A percentile compares a stretch with the other conserved stretches of the same genome.
Conservation (phyloP, 2,113 vertebrate species). For the Bubo scandiacus region DNA sequence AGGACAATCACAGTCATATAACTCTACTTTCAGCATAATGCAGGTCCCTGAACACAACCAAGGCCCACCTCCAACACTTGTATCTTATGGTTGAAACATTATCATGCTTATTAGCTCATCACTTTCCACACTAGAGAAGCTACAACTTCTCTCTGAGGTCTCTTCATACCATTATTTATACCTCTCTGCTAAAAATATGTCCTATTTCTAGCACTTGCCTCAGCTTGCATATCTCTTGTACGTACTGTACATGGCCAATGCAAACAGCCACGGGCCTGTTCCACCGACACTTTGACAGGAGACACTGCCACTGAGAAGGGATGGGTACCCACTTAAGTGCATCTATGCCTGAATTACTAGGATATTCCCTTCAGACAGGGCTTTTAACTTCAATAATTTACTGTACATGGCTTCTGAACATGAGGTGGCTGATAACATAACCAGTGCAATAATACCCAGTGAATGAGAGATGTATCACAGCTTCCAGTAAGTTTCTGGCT, state of each 20-base stretch:
- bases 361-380: background rate
- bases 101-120: background rate
- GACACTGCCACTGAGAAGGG: background rate
- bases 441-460: background rate
- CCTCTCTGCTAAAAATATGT: background rate
- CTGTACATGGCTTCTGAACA: background rate
- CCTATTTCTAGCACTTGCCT: background rate
- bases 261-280: background rate
- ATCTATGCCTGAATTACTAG: too few relatives aligned
- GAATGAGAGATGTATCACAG: background rate
- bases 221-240: background rate
- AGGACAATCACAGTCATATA: background rate
- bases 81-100: rapidly evolving
- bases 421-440: background rate
- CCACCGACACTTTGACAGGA: background rate
- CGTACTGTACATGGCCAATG: background rate
- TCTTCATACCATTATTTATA: background rate
- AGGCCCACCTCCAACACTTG: background rate
- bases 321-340: background rate
- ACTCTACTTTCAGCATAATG: background rate
- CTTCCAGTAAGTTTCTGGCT: background rate
- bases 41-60: background rate
- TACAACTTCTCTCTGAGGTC: background rate
- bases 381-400: background rate
- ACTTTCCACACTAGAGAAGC: background rate